Base-by-base conservation (phyloP, 2,888 invertebrate genomes). In the Hecatera dysodea region DNA sequence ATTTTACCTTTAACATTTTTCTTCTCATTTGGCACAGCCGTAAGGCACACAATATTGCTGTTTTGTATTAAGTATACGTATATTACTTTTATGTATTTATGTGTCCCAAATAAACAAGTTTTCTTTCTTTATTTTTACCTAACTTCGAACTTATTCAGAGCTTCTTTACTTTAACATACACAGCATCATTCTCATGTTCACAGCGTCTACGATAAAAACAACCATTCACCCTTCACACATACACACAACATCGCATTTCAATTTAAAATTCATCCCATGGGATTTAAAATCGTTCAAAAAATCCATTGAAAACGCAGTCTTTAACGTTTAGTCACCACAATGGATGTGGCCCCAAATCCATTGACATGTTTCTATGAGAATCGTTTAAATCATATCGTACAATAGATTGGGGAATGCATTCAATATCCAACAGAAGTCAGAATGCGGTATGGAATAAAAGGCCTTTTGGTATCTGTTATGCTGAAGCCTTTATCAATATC, bases 311-410 rank as follows among this genome's bases (percentile, higher is more conserved):
- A 74, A 69, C 27, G 56, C 50, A 67, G 53, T 64, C 68, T 77
- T 70, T 56, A 62, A 78, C 67, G 80, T 72, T 67, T 15, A 65
- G 36, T 64, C 24, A 44, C 33, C 72, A 83, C 73, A 79, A 82
- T 78, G 74, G 81, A 62, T 71, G 67, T 78, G 74, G 61, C 81
- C 72, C 77, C 79, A 81, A 85, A 82, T 78, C 85, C 76, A 86
- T 82, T 83, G 86, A 86, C 78, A 81, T 75, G 56, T 53, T 78
- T 82, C 81, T 80, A 67, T 83, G 71, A 66, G 66, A 72, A 44
- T 75, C 82, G 76, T 84, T 84, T 84, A 85, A 84, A 86, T 86
- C 87, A 86, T 84, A 86, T 75, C 79, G 64, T 75, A 87, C 87
- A 87, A 87, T 82, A 71, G 80, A 80, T 81, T 84, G 68, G 76